Evolutionary conservation across 1,140 invertebrate species (phyloP).

Genomic region (Condylostylus longicornis): DNA sequence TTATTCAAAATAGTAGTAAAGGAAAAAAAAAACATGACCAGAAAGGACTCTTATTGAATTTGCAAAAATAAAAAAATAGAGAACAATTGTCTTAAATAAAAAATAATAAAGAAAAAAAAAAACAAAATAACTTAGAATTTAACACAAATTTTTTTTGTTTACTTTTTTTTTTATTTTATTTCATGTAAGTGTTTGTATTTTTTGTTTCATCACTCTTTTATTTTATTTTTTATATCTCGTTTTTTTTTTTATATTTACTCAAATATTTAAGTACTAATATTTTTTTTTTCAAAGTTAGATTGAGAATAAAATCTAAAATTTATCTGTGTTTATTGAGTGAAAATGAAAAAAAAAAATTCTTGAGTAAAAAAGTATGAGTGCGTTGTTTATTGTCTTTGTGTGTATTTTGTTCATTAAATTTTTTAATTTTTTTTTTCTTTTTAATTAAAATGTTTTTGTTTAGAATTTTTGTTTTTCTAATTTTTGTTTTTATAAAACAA

Average conservation of each 20-base stretch:
- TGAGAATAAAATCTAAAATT: background rate
- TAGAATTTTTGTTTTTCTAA: too few species aligned
- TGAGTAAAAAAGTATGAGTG: too few species aligned
- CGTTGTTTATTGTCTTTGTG: too few species aligned
- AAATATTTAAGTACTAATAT: background rate
- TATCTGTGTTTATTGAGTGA: background rate
- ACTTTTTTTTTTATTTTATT: constrained; percentile 1
- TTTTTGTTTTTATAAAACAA: too few species aligned
- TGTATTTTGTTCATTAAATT: too few species aligned
- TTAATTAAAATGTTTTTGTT: too few species aligned
- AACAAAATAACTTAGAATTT: background rate
- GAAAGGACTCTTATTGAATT: too few species aligned
- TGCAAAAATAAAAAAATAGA: background rate
- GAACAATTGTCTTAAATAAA: background rate
- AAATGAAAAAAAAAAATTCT: background rate
- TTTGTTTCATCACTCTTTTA: background rate
- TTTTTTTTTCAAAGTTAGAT: background rate
- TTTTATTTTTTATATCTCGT: background rate
- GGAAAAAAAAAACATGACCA: too few species aligned
- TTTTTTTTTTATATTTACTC: background rate
- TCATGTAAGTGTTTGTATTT: background rate
- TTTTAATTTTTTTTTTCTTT: too few species aligned
- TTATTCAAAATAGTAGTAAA: constrained; percentile 5
- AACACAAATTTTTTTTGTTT: background rate
- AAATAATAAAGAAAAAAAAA: background rate